phyloP scores from a whole-genome alignment of 1,140 invertebrate species.

The Ostrea edulis region DNA sequence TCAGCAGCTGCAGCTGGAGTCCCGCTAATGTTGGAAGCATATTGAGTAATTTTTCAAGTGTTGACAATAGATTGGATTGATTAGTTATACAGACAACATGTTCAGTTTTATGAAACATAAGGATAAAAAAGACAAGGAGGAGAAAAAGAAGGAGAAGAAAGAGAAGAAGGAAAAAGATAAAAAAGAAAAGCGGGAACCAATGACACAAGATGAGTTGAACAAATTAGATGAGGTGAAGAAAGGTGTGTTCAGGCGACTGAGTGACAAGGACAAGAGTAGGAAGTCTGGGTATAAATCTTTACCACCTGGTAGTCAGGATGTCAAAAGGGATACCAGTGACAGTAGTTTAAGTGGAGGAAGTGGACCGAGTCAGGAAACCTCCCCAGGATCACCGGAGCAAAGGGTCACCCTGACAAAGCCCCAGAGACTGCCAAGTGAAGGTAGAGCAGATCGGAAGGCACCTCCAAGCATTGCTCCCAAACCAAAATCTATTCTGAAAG shows the following conservation, averaged over 20 bases:
- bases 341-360: conserved; percentile 65
- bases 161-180: conserved; percentile 84
- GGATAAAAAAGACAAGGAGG: conserved; percentile 92
- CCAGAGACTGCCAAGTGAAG: conserved; percentile 47
- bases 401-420: conserved; percentile 43
- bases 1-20: neutral
- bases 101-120: conserved; percentile 84
- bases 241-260: conserved; percentile 72
- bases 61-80: neutral
- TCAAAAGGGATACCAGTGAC: conserved; percentile 68
- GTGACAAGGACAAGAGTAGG: conserved; percentile 66
- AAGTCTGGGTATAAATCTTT: conserved; percentile 50
- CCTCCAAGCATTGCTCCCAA: conserved; percentile 61
- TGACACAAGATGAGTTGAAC: conserved; percentile 80
- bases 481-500: conserved; percentile 68
- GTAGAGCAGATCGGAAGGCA: conserved; percentile 44
- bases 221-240: conserved; percentile 78
- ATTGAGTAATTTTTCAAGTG: neutral
- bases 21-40: neutral
- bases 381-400: conserved; percentile 50
- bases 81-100: conserved; percentile 63
- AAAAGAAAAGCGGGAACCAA: conserved; percentile 85
- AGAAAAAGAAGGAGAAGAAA: conserved; percentile 88
- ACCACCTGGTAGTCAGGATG: conserved; percentile 48
- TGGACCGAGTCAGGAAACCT: conserved; percentile 57